Base-by-base conservation (phyloP, 2,888 invertebrate genomes). In the Napeogenes sylphis region DNA sequence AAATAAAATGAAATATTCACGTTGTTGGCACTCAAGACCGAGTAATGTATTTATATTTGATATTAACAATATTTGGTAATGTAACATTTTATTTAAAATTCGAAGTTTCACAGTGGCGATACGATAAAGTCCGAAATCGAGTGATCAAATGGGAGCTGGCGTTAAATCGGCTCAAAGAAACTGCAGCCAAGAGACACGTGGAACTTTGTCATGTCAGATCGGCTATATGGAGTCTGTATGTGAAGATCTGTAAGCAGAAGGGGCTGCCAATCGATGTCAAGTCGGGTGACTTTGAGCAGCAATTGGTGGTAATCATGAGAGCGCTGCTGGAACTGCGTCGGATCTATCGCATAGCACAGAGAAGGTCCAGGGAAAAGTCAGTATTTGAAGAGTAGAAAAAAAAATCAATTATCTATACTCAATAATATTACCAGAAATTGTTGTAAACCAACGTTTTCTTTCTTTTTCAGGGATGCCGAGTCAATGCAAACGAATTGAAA, bases 131-230 rank as follows among this genome's bases (percentile, higher is more conserved):
- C 1, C 89, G 92, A 46, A 90, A 89, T 66, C 87, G 92, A 45
- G 91, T 93, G 0, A 79, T 93, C 42, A 92, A 92, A 72, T 93
- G 93, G 92, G 93, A 94, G 77, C 76, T 90, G 3, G 90, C 92
- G 0, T 86, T 94, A 0, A 88, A 92, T 62, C 85, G 91, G 21
- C 89, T 93, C 61, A 93, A 93, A 73, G 91, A 92, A 64, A 91
- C 91, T 0, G 90, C 92, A 0, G 91, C 91, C 0, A 78, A 77
- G 12, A 89, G 91, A 6, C 91, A 91, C 73, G 85, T 91, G 63
- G 92, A 93, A 61, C 77, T 93, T n/a, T 89, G 91, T 56, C 90
- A 92, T 75, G 93, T 93, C 10, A 84, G 89, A 45, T 78, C 90
- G 0, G 92, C 92, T 42, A 91, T 93, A 55, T 93, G 93, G 92